Base-by-base conservation (phyloP, 2,888 invertebrate species). In the Metalampra italica region DNA sequence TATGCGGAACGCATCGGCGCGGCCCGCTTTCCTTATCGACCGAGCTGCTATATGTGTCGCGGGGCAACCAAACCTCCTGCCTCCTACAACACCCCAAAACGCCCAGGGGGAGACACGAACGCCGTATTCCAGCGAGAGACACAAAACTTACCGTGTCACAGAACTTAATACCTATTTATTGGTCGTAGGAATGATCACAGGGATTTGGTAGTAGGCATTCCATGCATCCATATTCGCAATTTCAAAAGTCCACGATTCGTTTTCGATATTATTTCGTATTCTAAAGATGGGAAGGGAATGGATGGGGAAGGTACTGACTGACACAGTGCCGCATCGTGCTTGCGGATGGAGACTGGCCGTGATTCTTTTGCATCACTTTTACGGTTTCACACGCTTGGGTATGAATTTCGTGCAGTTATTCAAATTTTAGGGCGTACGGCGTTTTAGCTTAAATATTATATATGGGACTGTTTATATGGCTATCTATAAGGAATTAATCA, bases 31-130 rank as follows among this genome's bases (percentile, higher is more conserved):
- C 74, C 69, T 69, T 86, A 88, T 87, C 86, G 87, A 88, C 84
- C 89, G 77, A 60, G 62, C 72, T 68, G 73, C 71, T 84, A 83
- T 84, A 76, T 83, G 75, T 84, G 83, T 79, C 85, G 84, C 75
- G 68, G 62, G 70, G 74, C 75, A 72, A 71, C 76, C 74, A 54
- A 56, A 72, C 68, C 63, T 64, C 64, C 57, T 62, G 53, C 45
- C 56, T 51, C 46, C 56, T 50, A 46, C 12, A 43, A 53, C 57
- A 45, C 50, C 55, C 55, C 47, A 55, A 43, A 53, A 56, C 45
- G 49, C 55, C 55, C 47, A 55, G 60, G 60, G 60, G 57, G 29
- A 37, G 13, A 15, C 48, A 29, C 62, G 55, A 59, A 61, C 56
- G 50, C 54, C 50, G 37, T 49, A 39, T 36, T 43, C 49, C 50